Evolutionary conservation across 2,888 invertebrate genomes (phyloP).

Genomic region (Stenurella melanura): DNA sequence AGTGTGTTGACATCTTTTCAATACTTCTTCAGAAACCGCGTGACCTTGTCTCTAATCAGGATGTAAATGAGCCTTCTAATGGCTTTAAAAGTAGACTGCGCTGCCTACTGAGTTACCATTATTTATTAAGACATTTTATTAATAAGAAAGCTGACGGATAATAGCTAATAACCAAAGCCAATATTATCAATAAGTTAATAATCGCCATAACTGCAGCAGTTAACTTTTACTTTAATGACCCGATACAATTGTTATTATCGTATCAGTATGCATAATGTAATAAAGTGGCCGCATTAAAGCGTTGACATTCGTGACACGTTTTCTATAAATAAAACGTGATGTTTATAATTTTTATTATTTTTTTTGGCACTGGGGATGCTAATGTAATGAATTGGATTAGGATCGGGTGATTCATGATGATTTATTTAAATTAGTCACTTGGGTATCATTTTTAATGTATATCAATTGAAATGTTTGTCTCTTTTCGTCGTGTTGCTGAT

Average conservation of each 20-base stretch:
- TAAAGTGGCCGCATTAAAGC: conserved; percentile 16
- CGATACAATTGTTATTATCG: conserved; percentile 26
- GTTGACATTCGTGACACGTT: conserved; percentile 47
- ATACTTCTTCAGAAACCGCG: neutral
- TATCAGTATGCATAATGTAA: neutral
- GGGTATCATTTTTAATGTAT: conserved; percentile 28
- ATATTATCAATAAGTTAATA: conserved; percentile 2
- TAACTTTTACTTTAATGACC: conserved; percentile 29
- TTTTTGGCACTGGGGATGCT: conserved; percentile 31
- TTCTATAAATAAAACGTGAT: conserved; percentile 49
- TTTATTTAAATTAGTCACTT: conserved; percentile 43
- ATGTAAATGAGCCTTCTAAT: neutral
- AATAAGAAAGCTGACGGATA: conserved; percentile 9
- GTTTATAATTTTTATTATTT: conserved; percentile 33
- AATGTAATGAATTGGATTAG: conserved; percentile 41
- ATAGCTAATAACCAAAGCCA: neutral
- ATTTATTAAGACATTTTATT: neutral
- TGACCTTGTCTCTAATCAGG: neutral
- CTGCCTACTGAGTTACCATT: neutral
- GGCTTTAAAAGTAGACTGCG: neutral
- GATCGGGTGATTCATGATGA: conserved; percentile 44
- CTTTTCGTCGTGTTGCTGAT: conserved; percentile 16
- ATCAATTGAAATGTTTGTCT: conserved; percentile 44
- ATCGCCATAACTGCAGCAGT: conserved; percentile 7
- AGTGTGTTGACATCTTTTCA: too few relatives aligned